Evolutionary conservation across 1,140 invertebrate genomes (phyloP).

Genomic region (Euglossa dilemma): DNA sequence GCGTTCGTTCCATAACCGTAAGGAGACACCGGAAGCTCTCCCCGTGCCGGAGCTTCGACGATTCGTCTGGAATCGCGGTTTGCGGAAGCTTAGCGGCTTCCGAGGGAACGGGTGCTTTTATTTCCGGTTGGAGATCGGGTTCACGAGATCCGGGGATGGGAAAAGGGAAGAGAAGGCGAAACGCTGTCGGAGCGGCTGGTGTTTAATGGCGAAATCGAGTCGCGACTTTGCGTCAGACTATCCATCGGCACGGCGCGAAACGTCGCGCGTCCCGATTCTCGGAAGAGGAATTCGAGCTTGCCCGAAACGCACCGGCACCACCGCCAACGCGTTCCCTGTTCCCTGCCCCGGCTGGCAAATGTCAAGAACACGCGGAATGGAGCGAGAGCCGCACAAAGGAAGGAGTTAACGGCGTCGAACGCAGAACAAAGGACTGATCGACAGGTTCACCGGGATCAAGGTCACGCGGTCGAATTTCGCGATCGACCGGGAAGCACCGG

Average conservation of each 20-base stretch:
- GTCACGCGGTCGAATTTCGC: slow-evolving; percentile 36
- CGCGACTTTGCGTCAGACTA: neutral
- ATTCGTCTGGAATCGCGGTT: neutral
- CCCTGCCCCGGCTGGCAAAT: neutral
- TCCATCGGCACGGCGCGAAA: neutral
- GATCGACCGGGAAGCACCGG: neutral
- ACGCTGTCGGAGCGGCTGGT: too few relatives aligned
- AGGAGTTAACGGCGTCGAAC: slow-evolving; percentile 27
- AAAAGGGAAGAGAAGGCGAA: neutral
- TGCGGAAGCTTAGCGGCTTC: neutral
- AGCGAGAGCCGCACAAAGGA: slow-evolving; percentile 10
- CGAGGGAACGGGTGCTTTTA: too few relatives aligned
- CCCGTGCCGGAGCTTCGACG: neutral
- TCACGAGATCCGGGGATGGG: too few relatives aligned
- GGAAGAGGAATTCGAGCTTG: neutral
- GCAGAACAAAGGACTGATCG: slow-evolving; percentile 37
- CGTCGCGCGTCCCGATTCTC: neutral
- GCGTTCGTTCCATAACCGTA: neutral
- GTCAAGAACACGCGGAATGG: slow-evolving; percentile 21
- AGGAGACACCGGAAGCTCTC: neutral
- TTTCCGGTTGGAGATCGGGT: too few relatives aligned
- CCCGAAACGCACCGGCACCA: neutral
- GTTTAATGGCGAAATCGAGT: neutral
- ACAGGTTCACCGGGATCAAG: slow-evolving; percentile 29
- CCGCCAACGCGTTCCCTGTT: neutral